phyloP scores from a whole-genome alignment of 2,113 vertebrate species.

The Nothoprocta pentlandii region DNA sequence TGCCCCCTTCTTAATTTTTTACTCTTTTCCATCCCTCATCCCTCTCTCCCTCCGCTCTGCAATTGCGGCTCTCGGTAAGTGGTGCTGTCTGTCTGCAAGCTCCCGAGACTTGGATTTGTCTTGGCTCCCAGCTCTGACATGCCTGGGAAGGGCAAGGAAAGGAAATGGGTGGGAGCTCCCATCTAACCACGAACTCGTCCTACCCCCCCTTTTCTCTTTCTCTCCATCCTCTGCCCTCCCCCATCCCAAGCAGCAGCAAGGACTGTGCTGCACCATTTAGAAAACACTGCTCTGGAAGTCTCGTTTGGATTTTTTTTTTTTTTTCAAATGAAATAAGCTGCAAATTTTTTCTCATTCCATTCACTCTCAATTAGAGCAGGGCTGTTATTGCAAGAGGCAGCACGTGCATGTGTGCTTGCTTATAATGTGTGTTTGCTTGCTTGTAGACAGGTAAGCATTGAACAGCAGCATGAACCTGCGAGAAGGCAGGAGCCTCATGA shows the following conservation, averaged over 20 bases:
- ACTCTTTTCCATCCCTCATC: not conserved
- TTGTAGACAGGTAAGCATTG: not conserved
- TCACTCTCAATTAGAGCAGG: fast-evolving
- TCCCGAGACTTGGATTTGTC: constrained; percentile 83
- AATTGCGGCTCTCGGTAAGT: constrained; percentile 76
- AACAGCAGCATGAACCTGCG: not conserved
- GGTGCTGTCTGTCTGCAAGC: constrained; percentile 79
- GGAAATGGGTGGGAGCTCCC: constrained; percentile 89
- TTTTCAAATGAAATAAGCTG: fast-evolving
- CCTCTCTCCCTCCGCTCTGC: constrained; percentile 67
- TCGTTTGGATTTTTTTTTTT: not conserved
- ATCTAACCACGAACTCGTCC: constrained; percentile 73
- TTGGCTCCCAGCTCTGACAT: constrained; percentile 88
- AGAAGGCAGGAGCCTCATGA: not conserved
- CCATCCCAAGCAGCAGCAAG: constrained; percentile 53
- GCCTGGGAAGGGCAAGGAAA: constrained; percentile 94
- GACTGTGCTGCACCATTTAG: not conserved
- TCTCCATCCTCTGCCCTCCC: constrained; percentile 34
- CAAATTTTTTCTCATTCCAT: not conserved
- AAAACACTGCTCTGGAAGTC: not conserved
- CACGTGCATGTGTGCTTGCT: not conserved
- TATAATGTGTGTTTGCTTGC: fast-evolving
- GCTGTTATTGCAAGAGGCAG: not conserved
- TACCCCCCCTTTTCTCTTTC: constrained; percentile 1
- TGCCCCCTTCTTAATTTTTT: constrained; percentile 29